A percentile compares a stretch with the other conserved stretches of the same genome.
phyloP scores from a whole-genome alignment of 2,797 vertebrate genomes.

The Tinamus major region DNA sequence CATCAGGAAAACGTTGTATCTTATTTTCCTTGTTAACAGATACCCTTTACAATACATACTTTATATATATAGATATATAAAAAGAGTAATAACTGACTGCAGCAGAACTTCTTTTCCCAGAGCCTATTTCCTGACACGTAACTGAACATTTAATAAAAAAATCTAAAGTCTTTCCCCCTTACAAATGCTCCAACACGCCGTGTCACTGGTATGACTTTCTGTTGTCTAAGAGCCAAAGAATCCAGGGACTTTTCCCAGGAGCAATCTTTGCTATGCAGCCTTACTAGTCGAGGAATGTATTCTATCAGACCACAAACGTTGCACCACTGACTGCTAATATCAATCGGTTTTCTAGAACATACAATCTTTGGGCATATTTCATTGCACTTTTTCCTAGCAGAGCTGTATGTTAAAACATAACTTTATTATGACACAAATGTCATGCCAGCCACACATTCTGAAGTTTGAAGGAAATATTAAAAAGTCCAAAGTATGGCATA shows the following conservation, averaged over 20 bases:
- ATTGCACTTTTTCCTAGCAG: not conserved
- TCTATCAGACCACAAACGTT: slow-evolving; percentile 52
- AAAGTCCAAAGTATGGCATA: not conserved
- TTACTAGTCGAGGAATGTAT: slow-evolving; percentile 58
- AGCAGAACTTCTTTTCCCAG: not conserved
- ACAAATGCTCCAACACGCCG: not conserved
- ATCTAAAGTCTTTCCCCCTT: not conserved
- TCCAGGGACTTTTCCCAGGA: slow-evolving; percentile 63
- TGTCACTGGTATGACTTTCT: slow-evolving; percentile 64
- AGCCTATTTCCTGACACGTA: not conserved
- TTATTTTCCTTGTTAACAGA: not conserved
- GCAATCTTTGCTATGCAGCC: slow-evolving; percentile 54
- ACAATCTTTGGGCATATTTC: not conserved
- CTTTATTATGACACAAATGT: not conserved
- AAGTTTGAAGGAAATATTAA: not conserved
- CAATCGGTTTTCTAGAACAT: slow-evolving; percentile 20
- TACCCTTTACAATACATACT: not conserved
- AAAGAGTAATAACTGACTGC: not conserved
- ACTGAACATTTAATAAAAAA: not conserved
- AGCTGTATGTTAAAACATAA: not conserved
- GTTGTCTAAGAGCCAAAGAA: slow-evolving; percentile 66
- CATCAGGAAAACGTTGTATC: not conserved
- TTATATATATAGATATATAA: not conserved
- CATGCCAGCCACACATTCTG: not conserved
- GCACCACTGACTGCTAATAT: slow-evolving; percentile 22